A percentile compares a stretch with the other conserved stretches of the same genome.
phyloP scores from a whole-genome alignment of 2,888 invertebrate species.

The Morpho achilles region DNA sequence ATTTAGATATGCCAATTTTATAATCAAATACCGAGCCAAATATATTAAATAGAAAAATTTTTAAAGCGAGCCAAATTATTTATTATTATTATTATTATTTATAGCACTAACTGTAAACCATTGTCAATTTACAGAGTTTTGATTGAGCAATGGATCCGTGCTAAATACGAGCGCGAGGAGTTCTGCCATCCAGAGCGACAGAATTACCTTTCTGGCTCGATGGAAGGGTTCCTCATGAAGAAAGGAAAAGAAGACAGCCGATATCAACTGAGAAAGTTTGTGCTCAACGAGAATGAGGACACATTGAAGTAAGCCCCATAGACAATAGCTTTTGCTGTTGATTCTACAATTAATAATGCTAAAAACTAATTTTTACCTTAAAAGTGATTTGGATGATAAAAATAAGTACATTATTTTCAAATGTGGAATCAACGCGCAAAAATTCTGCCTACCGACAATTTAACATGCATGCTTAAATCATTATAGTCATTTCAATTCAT shows the following conservation, averaged over 20 bases:
- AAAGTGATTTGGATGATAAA: neutral
- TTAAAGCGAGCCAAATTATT: too few species aligned
- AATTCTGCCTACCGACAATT: constrained; percentile 3
- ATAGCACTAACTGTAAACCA: too few species aligned
- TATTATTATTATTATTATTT: too few species aligned
- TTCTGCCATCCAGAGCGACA: constrained; percentile 90
- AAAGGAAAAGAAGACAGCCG: constrained; percentile 92
- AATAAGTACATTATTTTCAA: neutral
- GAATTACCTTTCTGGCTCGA: constrained; percentile 87
- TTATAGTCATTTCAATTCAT: constrained; percentile 15
- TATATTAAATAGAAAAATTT: too few species aligned
- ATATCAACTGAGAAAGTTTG: constrained; percentile 90
- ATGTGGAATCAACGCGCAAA: constrained; percentile 14
- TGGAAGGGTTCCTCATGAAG: constrained; percentile 94
- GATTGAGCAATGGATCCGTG: constrained; percentile 93
- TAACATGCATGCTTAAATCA: constrained; percentile 19
- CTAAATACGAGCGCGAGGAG: constrained; percentile 93
- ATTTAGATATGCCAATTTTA: too few species aligned
- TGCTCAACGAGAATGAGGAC: constrained; percentile 88
- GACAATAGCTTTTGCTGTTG: constrained; percentile 8
- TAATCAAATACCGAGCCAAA: too few species aligned
- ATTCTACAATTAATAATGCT: constrained; percentile 5
- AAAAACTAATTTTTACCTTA: neutral
- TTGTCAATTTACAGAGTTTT: constrained; percentile 82
- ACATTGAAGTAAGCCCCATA: constrained; percentile 81